These are phyloP conservation scores for Crocidura indochinensis DNA, from an alignment of 2,797 vertebrate genomes.

Conservation along the genomic window DNA sequence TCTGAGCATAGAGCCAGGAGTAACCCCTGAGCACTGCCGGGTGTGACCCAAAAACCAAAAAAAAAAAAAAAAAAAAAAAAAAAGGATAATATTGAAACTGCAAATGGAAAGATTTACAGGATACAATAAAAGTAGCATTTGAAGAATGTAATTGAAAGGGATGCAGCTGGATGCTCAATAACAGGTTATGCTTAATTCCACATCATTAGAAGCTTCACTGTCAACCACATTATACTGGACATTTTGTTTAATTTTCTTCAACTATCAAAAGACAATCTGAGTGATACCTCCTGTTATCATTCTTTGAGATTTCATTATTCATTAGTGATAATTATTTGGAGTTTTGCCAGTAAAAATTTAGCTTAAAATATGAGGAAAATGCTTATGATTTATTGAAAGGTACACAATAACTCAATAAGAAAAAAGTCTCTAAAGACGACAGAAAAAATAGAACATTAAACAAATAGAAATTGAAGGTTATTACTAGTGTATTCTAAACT, in stretches of 20 bases:
- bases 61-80: too few relatives aligned
- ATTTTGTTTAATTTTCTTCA: background rate
- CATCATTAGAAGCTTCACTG: background rate
- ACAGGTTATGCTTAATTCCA: background rate
- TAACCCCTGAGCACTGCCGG: too few relatives aligned
- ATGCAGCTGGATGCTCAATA: background rate
- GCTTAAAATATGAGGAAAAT: background rate
- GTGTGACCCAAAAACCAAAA: too few relatives aligned
- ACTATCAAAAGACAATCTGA: background rate
- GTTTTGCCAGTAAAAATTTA: background rate
- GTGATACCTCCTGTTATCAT: background rate
- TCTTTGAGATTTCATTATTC: background rate
- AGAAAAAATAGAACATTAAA: background rate
- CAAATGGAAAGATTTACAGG: background rate
- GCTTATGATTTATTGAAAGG: background rate
- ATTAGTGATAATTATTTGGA: background rate
- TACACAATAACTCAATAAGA: background rate
- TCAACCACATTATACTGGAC: background rate
- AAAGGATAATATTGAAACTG: background rate
- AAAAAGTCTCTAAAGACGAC: background rate
- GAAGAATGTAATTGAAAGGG: background rate
- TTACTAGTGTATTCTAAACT: background rate
- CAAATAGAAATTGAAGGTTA: background rate
- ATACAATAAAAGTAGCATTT: background rate
- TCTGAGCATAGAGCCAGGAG: too few relatives aligned